Evolutionary conservation across 2,888 invertebrate species (phyloP).

Genomic region (Acleris laterana): DNA sequence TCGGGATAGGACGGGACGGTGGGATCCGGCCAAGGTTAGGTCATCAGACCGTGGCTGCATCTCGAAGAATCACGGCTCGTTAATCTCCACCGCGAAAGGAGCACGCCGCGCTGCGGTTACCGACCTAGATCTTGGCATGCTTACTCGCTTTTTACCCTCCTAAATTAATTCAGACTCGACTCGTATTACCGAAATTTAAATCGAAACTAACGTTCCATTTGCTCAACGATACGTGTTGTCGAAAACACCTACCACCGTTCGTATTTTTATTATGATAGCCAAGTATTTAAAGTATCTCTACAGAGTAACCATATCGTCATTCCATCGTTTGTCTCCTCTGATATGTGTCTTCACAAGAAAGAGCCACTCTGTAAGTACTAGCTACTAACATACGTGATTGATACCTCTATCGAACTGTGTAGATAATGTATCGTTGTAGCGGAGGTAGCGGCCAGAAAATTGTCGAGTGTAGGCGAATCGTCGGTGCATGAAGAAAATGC

Average conservation of each 20-base stretch:
- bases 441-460: constrained; percentile 40
- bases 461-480: constrained; percentile 21
- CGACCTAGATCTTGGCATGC: constrained; percentile 68
- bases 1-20: constrained; percentile 72
- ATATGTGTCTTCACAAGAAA: constrained; percentile 31
- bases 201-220: constrained; percentile 56
- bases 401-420: constrained; percentile 10
- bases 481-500: constrained; percentile 44
- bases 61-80: constrained; percentile 72
- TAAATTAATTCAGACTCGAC: constrained; percentile 56
- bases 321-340: constrained; percentile 29
- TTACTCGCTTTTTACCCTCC: constrained; percentile 65
- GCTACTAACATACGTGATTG: constrained; percentile 10
- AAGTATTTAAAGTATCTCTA: constrained; percentile 32
- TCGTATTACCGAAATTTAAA: constrained; percentile 50
- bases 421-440: constrained; percentile 12
- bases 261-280: constrained; percentile 31
- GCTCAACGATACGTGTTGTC: constrained; percentile 45
- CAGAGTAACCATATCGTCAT: constrained; percentile 28
- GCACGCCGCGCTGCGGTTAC: constrained; percentile 57
- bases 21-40: constrained; percentile 74
- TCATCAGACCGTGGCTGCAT: constrained; percentile 74
- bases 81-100: constrained; percentile 70
- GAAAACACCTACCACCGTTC: constrained; percentile 24
- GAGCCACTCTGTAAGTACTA: constrained; percentile 19